Evolutionary conservation across 2,888 invertebrate species (phyloP).

Genomic region (Lymantria dispar): DNA sequence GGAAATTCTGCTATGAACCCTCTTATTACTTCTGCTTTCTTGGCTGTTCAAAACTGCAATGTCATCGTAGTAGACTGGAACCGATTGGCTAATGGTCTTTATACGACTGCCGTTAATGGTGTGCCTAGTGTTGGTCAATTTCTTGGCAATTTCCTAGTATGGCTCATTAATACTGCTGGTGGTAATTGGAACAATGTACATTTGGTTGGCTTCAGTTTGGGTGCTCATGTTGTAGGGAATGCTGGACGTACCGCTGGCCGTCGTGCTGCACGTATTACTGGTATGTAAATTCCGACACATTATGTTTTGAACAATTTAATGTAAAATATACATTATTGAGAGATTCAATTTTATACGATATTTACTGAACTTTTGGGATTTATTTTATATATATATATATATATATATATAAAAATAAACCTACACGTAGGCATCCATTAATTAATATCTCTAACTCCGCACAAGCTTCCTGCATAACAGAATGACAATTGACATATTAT

Average conservation of each 20-base stretch:
- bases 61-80: conserved; percentile 61
- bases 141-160: conserved; percentile 58
- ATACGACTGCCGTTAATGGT: conserved; percentile 36
- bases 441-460: too few relatives aligned
- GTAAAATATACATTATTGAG: too few relatives aligned
- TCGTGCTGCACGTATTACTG: conserved; percentile 54
- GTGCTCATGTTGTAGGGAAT: conserved; percentile 64
- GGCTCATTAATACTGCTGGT: conserved; percentile 55
- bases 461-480: too few relatives aligned
- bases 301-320: not conserved
- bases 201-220: conserved; percentile 66
- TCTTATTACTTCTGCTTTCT: conserved; percentile 46
- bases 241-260: conserved; percentile 51
- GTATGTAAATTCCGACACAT: conserved; percentile 27
- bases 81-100: conserved; percentile 35
- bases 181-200: conserved; percentile 63
- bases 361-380: too few relatives aligned
- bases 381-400: too few relatives aligned
- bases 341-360: too few relatives aligned
- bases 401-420: too few relatives aligned
- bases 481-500: too few relatives aligned
- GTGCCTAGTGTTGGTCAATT: conserved; percentile 50
- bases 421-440: too few relatives aligned
- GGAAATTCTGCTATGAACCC: conserved; percentile 46
- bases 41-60: conserved; percentile 46